Percentiles rank a stretch among this genome's conserved stretches.
Evolutionary conservation across 2,113 vertebrate genomes (phyloP).

Genomic region (Barnardius zonarius): DNA sequence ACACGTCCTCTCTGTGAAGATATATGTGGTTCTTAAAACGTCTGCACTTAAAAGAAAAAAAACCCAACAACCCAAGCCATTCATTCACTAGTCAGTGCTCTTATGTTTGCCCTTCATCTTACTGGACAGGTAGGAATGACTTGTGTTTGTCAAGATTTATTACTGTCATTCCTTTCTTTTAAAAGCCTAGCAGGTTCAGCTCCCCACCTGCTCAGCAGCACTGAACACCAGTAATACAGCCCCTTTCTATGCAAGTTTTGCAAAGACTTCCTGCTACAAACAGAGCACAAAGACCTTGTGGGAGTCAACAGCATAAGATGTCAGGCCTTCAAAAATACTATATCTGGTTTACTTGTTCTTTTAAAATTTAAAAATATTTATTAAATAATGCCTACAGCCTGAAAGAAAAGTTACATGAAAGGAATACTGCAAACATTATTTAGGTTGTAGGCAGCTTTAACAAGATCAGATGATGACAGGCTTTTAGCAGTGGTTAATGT

Average conservation of each 20-base stretch:
- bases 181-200: neutral
- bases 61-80: neutral
- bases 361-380: neutral
- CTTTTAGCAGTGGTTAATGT: neutral
- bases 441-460: neutral
- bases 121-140: neutral
- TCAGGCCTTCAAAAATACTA: neutral
- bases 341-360: neutral
- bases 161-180: neutral
- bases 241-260: neutral
- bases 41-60: neutral
- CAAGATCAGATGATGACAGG: neutral
- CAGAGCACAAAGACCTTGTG: neutral
- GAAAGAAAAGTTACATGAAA: neutral
- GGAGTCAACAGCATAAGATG: neutral
- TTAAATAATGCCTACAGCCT: neutral
- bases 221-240: neutral
- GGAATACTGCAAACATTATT: neutral
- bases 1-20: neutral
- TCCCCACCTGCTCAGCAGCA: neutral
- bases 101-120: neutral
- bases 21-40: neutral
- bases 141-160: neutral
- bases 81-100: neutral
- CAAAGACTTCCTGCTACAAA: neutral